Evolutionary conservation across 1,140 invertebrate genomes (phyloP), one percentile per base, ranked within the genome.

Genomic region (Diuraphis noxia): DNA sequence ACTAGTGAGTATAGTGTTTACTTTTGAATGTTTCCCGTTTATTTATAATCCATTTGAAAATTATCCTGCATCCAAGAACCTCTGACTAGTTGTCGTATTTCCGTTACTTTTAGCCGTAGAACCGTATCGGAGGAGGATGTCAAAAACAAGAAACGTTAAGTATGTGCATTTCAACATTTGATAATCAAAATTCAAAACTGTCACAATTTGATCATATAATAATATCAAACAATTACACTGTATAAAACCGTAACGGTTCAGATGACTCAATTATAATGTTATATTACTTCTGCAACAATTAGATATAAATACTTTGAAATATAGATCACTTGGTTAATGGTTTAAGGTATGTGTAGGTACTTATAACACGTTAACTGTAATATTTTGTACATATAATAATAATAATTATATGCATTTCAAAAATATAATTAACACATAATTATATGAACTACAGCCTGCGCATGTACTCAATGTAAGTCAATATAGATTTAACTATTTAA

Each of bases 71-170:
- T 72, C 36, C 30, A 88, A 40, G 25, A 88, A 79, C 9, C 49
- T 49, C 63, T 25, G 30, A 81, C 21, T n/a, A 52, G 43, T 86
- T 36, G 19, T 86, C 7, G 41, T 43, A 34, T 89, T 49, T 52
- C 89, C 77, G 77, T 91, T 82, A 82, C 34, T 91, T 82, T 21
- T 38, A 43, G 63, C n/a, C n/a, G 40, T 25, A 91, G 34, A 81
- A 91, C 89, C 77, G 89, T 91, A 52, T 91, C 72, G 43, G 41
- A 77, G 21, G 17, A 36, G 30, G 5, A 91, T 52, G 89, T 91
- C 89, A 91, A 81, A 81, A 52, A 17, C 89, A 81, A 79, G 41
- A 91, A 49, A 52, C 25, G 40, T 91, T 7, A 91, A 36, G n/a
- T 46, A 25, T 23, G 13, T 46, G 46, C 40, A 88, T 38, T 90